Evolutionary conservation across 2,113 vertebrate species (phyloP).

Genomic region (Psilopsiagon aurifrons): DNA sequence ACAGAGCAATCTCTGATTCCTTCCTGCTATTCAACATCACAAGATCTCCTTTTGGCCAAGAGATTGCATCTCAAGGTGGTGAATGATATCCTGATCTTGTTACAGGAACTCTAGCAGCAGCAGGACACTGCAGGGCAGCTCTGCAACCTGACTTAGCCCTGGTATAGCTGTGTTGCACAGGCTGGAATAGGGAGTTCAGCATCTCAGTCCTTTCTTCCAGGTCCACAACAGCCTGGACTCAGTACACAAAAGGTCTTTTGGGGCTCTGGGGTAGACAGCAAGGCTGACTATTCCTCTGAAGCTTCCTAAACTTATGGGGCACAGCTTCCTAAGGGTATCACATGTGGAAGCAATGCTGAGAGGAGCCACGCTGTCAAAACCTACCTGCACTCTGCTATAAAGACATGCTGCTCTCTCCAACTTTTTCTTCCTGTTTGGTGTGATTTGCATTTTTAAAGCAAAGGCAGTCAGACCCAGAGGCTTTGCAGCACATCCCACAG

Average conservation of each 20-base stretch:
- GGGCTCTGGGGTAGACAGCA: not conserved
- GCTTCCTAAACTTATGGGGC: not conserved
- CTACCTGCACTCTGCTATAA: not conserved
- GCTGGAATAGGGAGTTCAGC: not conserved
- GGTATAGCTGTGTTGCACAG: not conserved
- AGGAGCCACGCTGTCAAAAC: not conserved
- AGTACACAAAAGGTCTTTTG: not conserved
- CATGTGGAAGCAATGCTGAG: not conserved
- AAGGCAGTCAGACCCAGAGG: not conserved
- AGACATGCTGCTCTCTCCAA: not conserved
- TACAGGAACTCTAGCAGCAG: not conserved
- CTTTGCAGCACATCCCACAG: not conserved
- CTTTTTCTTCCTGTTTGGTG: not conserved
- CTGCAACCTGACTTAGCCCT: not conserved
- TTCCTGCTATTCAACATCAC: not conserved
- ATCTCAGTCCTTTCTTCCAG: not conserved
- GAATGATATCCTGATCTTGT: not conserved
- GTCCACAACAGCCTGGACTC: fast-evolving
- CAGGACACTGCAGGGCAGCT: not conserved
- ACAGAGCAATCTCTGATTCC: not conserved
- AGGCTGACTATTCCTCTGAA: not conserved
- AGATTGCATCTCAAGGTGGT: not conserved
- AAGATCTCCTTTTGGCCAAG: not conserved
- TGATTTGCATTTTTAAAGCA: not conserved
- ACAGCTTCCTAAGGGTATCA: not conserved